phyloP scores from a whole-genome alignment of 64 coral and sea anemone species.

The Cladopsammia gracilis region DNA sequence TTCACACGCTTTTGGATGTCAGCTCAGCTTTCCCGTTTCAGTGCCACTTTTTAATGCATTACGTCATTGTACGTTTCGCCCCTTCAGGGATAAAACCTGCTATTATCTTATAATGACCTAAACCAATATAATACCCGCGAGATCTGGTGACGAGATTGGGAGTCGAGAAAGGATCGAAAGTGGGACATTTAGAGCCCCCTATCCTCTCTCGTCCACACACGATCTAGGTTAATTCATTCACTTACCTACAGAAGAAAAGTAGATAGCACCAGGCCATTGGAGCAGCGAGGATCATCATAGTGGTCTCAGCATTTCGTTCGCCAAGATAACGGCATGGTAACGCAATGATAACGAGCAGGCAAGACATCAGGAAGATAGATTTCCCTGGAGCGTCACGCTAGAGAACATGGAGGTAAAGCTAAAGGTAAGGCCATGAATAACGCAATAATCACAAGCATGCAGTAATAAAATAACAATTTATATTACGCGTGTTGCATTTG shows the following conservation, averaged over 20 bases:
- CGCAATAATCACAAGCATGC: background rate
- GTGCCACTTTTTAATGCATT: no score
- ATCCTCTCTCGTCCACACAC: no score
- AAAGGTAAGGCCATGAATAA: background rate
- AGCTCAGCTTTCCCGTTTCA: no score
- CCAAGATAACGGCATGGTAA: constrained; percentile 81
- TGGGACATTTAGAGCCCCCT: no score
- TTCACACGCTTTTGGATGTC: no score
- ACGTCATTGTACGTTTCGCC: no score
- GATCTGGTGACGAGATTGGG: no score
- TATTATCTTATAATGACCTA: no score
- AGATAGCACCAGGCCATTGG: constrained; percentile 96
- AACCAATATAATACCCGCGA: no score
- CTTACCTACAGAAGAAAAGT: constrained; percentile 90
- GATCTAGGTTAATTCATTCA: no score
- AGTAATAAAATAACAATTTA: background rate
- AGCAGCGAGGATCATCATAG: constrained; percentile 76
- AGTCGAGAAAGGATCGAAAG: no score
- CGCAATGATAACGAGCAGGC: constrained; percentile 75
- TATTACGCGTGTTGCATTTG: background rate
- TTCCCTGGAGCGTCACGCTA: constrained; percentile 91
- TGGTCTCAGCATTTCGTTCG: constrained; percentile 61
- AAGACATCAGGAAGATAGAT: constrained; percentile 79
- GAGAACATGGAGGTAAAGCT: background rate
- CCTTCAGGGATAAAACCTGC: no score